phyloP scores from a whole-genome alignment of 2,113 vertebrate species.

The Euleptes europaea region DNA sequence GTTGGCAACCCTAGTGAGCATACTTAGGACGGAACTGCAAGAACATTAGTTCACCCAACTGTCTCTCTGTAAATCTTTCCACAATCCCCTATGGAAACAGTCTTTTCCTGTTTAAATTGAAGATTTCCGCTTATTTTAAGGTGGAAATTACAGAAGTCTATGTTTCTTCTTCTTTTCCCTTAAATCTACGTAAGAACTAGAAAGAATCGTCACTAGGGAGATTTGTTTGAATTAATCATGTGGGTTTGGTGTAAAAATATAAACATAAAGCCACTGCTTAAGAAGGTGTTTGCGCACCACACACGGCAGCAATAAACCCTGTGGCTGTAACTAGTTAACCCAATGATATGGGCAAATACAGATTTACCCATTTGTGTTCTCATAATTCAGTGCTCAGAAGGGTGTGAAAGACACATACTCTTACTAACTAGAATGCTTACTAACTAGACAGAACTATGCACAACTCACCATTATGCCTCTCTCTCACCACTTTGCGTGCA shows the following conservation, averaged over 20 bases:
- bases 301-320: background rate
- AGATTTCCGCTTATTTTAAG: background rate
- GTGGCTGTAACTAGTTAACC: background rate
- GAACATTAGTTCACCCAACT: background rate
- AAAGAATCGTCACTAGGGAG: background rate
- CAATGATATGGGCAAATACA: background rate
- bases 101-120: background rate
- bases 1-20: no score
- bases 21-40: background rate
- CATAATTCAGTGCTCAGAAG: background rate
- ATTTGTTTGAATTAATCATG: background rate
- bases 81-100: background rate
- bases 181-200: no score
- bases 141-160: background rate
- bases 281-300: background rate
- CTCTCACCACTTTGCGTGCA: background rate
- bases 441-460: background rate
- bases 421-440: background rate
- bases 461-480: conserved; percentile 1
- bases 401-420: background rate
- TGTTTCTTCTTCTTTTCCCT: no score
- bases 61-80: background rate
- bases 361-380: background rate
- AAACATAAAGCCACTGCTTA: background rate
- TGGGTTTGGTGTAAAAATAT: background rate